These are phyloP conservation scores for Linyphia triangularis DNA, from an alignment of 2,888 invertebrate genomes.

Conservation along the genomic window DNA sequence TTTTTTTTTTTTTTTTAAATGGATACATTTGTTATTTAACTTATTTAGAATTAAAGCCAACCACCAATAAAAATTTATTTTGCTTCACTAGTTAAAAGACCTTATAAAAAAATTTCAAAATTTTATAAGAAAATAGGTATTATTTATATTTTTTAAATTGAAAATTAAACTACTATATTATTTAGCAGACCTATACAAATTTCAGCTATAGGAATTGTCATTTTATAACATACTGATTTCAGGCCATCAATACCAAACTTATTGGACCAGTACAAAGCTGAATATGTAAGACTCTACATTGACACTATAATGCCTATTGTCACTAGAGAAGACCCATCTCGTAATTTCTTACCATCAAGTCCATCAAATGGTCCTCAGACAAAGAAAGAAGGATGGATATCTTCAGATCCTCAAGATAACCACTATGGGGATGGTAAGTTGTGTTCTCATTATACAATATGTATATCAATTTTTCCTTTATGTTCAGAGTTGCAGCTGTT, in stretches of 20 bases:
- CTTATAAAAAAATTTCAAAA: too few species aligned
- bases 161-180: neutral
- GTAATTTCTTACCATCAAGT: slow-evolving; percentile 90
- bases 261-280: slow-evolving; percentile 84
- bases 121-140: too few species aligned
- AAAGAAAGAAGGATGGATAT: slow-evolving; percentile 87
- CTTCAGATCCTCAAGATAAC: slow-evolving; percentile 87
- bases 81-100: too few species aligned
- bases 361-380: slow-evolving; percentile 92
- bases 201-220: neutral
- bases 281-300: slow-evolving; percentile 91
- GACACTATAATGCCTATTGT: slow-evolving; percentile 86
- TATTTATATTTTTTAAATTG: neutral
- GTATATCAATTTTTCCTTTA: too few species aligned
- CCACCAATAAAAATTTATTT: too few species aligned
- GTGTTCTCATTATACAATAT: too few species aligned
- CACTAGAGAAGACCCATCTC: slow-evolving; percentile 83
- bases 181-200: neutral
- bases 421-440: slow-evolving; percentile 90
- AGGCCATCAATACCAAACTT: slow-evolving; percentile 49
- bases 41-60: too few species aligned
- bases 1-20: too few species aligned
- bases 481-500: too few species aligned
- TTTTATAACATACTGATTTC: neutral
- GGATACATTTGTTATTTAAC: too few species aligned